Conservation (phyloP, 2,888 invertebrate genomes). For the Drosophila tripunctata region DNA sequence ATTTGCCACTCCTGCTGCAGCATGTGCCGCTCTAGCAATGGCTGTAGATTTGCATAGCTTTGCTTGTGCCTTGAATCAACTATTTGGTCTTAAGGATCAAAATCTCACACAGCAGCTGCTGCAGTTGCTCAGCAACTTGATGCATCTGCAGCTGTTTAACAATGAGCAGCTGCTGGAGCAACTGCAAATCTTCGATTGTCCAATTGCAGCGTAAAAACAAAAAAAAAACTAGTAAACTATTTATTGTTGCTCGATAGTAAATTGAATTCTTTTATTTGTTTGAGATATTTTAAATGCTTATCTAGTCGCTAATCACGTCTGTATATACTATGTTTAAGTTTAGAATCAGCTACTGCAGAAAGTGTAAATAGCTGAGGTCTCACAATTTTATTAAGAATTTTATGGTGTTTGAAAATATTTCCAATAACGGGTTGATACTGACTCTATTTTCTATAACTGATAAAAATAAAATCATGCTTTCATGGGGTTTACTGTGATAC, state of each 20-base stretch:
- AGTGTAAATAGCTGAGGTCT: no score
- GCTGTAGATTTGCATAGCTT: slow-evolving; percentile 21
- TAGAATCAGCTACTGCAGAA: no score
- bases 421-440: no score
- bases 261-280: no score
- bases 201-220: neutral
- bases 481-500: no score
- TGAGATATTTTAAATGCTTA: no score
- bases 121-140: slow-evolving; percentile 71
- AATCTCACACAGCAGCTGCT: slow-evolving; percentile 59
- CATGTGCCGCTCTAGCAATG: neutral
- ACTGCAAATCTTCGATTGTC: slow-evolving; percentile 28
- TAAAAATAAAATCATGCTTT: no score
- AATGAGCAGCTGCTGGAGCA: slow-evolving; percentile 32
- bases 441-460: no score
- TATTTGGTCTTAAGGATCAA: slow-evolving; percentile 61
- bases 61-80: slow-evolving; percentile 57
- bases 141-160: slow-evolving; percentile 27
- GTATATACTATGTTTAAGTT: no score
- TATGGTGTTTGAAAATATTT: no score
- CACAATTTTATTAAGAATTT: no score
- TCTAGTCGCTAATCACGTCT: no score
- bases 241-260: neutral
- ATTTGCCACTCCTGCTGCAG: slow-evolving; percentile 37
- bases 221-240: neutral